Conservation (phyloP, 2,888 invertebrate species). For the Philereme transversata region DNA sequence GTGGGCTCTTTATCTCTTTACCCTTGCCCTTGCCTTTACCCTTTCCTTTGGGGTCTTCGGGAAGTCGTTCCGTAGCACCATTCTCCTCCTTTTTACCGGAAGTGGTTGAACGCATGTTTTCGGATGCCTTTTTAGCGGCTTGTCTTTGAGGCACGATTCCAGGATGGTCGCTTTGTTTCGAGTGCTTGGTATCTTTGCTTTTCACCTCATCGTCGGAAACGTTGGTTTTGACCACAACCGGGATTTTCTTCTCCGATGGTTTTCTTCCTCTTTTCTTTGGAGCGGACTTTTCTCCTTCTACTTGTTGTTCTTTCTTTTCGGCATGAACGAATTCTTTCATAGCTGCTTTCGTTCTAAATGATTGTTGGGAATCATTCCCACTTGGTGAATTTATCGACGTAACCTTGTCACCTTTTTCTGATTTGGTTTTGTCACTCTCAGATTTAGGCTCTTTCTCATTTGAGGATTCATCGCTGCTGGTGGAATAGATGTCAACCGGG, state of each 20-base stretch:
- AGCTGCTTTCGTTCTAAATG: conserved; percentile 91
- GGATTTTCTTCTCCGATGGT: conserved; percentile 70
- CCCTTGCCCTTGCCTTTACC: conserved; percentile 74
- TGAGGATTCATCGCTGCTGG: conserved; percentile 86
- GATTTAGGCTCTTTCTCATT: conserved; percentile 66
- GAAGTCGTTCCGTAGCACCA: conserved; percentile 58
- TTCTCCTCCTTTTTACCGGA: conserved; percentile 72
- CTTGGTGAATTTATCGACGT: conserved; percentile 85
- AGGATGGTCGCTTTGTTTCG: conserved; percentile 84
- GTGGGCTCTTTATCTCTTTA: conserved; percentile 70
- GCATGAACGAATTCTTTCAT: conserved; percentile 90
- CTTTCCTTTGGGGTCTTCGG: conserved; percentile 69
- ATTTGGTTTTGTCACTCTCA: conserved; percentile 78
- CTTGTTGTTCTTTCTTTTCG: conserved; percentile 58
- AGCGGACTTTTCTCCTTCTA: conserved; percentile 64
- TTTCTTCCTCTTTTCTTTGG: conserved; percentile 75
- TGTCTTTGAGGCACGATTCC: conserved; percentile 95
- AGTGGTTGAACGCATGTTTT: conserved; percentile 90
- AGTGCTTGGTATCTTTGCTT: conserved; percentile 77
- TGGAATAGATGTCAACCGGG: conserved; percentile 92
- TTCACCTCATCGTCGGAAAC: conserved; percentile 76
- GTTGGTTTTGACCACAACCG: conserved; percentile 47
- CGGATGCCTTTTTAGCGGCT: conserved; percentile 95
- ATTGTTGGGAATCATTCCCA: conserved; percentile 88
- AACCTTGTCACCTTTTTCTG: conserved; percentile 72